A percentile compares a stretch with the other conserved stretches of the same genome.
phyloP scores from a whole-genome alignment of 1,140 invertebrate species.

The Agrilus planipennis region DNA sequence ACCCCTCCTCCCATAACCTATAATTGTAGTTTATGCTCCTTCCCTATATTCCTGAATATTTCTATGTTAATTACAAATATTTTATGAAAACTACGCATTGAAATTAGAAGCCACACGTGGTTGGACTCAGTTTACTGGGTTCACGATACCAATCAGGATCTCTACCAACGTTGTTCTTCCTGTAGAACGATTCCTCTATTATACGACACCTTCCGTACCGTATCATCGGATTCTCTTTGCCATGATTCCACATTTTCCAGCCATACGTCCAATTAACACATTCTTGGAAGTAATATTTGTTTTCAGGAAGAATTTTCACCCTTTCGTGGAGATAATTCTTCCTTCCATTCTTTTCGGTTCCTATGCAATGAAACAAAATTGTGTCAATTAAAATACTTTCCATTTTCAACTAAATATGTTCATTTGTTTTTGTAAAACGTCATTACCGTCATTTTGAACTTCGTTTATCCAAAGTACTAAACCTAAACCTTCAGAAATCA shows the following conservation, averaged over 20 bases:
- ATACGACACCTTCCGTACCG: constrained; percentile 26
- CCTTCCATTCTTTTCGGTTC: constrained; percentile 17
- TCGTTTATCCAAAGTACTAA: too few relatives aligned
- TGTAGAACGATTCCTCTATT: constrained; percentile 30
- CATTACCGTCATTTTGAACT: too few relatives aligned
- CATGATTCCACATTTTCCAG: constrained; percentile 28
- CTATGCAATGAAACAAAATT: too few relatives aligned
- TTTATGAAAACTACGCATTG: too few relatives aligned
- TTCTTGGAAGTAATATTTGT: constrained; percentile 30
- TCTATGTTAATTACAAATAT: constrained; percentile 6
- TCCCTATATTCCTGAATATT: constrained; percentile 6
- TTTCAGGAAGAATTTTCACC: constrained; percentile 23
- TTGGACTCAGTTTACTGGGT: constrained; percentile 24
- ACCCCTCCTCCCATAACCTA: neutral
- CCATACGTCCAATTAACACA: constrained; percentile 26
- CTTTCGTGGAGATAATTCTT: constrained; percentile 22
- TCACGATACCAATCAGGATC: constrained; percentile 31
- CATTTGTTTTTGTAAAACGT: too few relatives aligned
- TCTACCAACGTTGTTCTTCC: constrained; percentile 23
- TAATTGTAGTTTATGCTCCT: constrained; percentile 5
- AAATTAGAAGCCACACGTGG: constrained; percentile 20
- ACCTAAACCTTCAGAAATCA: too few relatives aligned
- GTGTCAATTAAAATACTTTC: too few relatives aligned
- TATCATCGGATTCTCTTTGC: constrained; percentile 14
- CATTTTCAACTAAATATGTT: too few relatives aligned